Base-by-base conservation (phyloP, 1,140 invertebrate genomes). In the Laupala kohalensis region DNA sequence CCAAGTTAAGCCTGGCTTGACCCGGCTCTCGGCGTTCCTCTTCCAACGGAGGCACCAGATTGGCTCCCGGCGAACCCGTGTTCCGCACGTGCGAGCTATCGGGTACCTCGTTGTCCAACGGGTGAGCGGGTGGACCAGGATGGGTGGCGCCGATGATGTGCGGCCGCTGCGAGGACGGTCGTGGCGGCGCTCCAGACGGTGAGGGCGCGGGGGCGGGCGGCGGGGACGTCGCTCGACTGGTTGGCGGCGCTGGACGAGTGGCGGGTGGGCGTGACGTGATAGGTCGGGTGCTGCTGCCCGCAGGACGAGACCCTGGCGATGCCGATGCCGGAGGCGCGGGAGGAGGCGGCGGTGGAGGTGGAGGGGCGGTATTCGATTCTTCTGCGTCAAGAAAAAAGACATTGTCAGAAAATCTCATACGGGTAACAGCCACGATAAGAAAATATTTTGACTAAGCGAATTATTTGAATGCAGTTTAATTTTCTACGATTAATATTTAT, bases 1-100 rank as follows among this genome's bases (percentile, higher is more conserved):
- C 92, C 67, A 93, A 82, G 80, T 93, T 94, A 4, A 94, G 82
- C 76, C 89, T 88, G 1, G 90, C 89, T 28, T 89, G 91, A 72
- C 88, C 84, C 1, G 87, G 82, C 73, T 89, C 87, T 28, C 86
- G 83, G 13, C 85, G 80, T 65, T 87, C 84, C 25, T 85, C 82
- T 28, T 87, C 86, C 5, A 91, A 83, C 1, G 75, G 81, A 80
- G 9, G 83, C 80, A 86, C 91, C 75, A 83, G 89, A 76, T 84
- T 89, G 71, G 81, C 80, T 74, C 85, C 77, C 72, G 84, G 82
- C 68, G 83, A 78, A 24, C 81, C 79, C 6, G 82, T 82, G 30
- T 83, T 82, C 30, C 83, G 79, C 3, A 85, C 82, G 4, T 80
- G 77, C n/a, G 83, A 83, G 64, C 82, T 84, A 26, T 84, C 84